phyloP scores from a whole-genome alignment of 2,888 invertebrate species.

The Mythimna pallens region DNA sequence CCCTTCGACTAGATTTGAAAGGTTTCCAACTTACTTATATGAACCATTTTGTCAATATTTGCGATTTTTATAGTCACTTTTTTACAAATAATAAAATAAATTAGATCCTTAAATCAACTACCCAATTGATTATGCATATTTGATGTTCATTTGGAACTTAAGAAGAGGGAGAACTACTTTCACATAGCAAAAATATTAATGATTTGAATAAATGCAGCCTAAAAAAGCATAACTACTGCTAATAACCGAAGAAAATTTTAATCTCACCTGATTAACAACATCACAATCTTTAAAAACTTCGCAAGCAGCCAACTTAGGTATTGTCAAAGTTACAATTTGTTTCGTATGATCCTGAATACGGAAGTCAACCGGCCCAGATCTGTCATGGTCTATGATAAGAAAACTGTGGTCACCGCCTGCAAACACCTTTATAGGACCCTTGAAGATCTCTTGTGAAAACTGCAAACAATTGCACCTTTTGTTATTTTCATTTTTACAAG shows the following conservation, averaged over 20 bases:
- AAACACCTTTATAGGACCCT: constrained; percentile 91
- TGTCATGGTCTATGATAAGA: constrained; percentile 90
- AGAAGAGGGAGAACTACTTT: neutral
- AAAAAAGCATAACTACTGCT: neutral
- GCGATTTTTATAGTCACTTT: too few relatives aligned
- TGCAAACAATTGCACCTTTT: constrained; percentile 68
- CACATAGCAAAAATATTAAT: neutral
- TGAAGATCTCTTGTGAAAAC: constrained; percentile 81
- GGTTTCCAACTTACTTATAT: too few relatives aligned
- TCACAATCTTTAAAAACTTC: constrained; percentile 91
- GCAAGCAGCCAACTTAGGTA: constrained; percentile 91
- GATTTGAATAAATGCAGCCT: neutral
- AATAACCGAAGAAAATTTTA: neutral
- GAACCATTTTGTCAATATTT: too few relatives aligned
- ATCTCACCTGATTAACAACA: constrained; percentile 91
- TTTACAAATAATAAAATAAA: too few relatives aligned
- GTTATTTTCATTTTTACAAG: constrained; percentile 9
- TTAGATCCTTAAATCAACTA: too few relatives aligned
- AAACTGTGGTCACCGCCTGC: constrained; percentile 98
- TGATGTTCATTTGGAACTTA: neutral
- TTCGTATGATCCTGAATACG: constrained; percentile 89
- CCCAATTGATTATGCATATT: neutral
- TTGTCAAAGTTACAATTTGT: constrained; percentile 93
- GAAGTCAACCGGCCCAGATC: constrained; percentile 91
- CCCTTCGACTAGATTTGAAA: too few relatives aligned